Percentiles rank a stretch among this genome's conserved stretches.
phyloP scores from a whole-genome alignment of 2,113 vertebrate species.

The Athene noctua region DNA sequence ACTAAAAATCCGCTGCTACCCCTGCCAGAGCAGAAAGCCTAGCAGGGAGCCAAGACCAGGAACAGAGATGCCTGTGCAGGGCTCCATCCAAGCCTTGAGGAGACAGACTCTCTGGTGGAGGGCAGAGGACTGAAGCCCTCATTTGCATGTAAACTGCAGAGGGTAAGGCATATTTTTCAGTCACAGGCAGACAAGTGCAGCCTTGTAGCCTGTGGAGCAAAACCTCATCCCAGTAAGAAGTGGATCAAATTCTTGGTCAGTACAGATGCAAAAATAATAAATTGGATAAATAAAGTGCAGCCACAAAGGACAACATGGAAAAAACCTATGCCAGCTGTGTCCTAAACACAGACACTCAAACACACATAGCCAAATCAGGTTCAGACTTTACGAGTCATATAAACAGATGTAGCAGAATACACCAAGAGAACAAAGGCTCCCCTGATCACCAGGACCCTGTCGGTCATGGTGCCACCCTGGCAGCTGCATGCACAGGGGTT shows the following conservation, averaged over 20 bases:
- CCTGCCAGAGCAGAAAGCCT: background rate
- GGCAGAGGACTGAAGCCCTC: background rate
- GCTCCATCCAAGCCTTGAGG: background rate
- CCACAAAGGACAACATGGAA: slow-evolving; percentile 48
- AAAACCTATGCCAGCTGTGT: background rate
- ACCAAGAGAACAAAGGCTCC: background rate
- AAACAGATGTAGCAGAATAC: background rate
- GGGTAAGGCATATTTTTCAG: background rate
- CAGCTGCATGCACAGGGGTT: background rate
- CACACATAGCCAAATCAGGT: background rate
- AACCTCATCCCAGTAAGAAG: slow-evolving; percentile 12
- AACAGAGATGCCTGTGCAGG: background rate
- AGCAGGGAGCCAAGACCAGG: background rate
- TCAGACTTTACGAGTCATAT: background rate
- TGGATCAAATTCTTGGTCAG: background rate
- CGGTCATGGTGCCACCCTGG: background rate
- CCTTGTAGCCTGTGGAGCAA: background rate
- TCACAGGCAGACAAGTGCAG: background rate
- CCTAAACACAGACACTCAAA: background rate
- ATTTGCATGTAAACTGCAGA: background rate
- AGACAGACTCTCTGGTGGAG: background rate
- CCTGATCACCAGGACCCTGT: background rate
- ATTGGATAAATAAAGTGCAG: slow-evolving; percentile 8
- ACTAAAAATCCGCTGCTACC: background rate
- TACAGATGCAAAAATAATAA: slow-evolving; percentile 40